Base-by-base conservation (phyloP, 2,888 invertebrate species). In the Sepiola atlantica region DNA sequence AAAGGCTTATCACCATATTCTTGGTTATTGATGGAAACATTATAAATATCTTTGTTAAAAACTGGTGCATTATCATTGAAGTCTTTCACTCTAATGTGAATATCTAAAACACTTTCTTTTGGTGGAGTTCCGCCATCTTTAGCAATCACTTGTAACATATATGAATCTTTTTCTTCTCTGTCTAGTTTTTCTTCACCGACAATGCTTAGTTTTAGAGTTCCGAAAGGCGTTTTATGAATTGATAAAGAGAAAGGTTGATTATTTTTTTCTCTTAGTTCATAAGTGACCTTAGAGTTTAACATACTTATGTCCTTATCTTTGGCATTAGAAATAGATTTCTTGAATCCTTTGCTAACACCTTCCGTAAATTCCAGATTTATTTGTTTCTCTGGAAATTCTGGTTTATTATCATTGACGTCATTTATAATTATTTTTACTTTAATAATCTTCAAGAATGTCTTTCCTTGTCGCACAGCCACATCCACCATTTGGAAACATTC, bases 321-420 rank as follows among this genome's bases (percentile, higher is more conserved):
- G 0, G 77, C 77, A 77, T 77, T 77, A 2, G 77, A 21, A 32
- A 77, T 77, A 21, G 77, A 77, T 77, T 77, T 77, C n/a, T 77
- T n/a, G n/a, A 77, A 77, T 32, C 77, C 77, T 77, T 93, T 94
- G 32, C 96, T 96, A 77, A 95, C 94, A 93, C 96, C 96, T 77
- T 95, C 94, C 18, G 96, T 96, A 1, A 77, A 77, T 21, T 77
- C 21, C 16, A 77, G 12, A 77, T 77, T 8, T 3, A 77, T 77
- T 77, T n/a, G n/a, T n/a, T 77, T 77, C n/a, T 77, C 77, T 14
- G 77, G 77, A 32, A 77, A 77, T n/a, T 77, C 77, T 77, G 77
- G 77, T 28, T 21, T 12, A 77, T 77, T 77, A 77, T 77, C 77
- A 77, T 77, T 77, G 77, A 77, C 77, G 14, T 77, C 77, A 77